Evolutionary conservation across 1,140 invertebrate species (phyloP).

Genomic region (Neodiprion virginianus): DNA sequence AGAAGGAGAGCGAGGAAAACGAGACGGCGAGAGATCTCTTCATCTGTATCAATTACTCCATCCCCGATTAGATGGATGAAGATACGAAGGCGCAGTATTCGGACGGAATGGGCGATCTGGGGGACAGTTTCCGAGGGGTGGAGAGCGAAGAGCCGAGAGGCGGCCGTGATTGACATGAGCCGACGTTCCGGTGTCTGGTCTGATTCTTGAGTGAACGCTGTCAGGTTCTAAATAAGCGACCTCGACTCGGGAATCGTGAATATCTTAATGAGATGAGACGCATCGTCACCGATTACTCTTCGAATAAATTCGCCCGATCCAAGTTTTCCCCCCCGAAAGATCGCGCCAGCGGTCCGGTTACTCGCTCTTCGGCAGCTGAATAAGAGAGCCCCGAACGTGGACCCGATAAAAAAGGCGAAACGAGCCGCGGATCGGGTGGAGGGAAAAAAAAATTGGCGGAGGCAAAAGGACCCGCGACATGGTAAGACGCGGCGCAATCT

Average conservation of each 20-base stretch:
- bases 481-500: constrained; percentile 60
- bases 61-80: constrained; percentile 60
- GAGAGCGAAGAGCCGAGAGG: constrained; percentile 21
- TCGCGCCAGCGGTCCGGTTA: too few relatives aligned
- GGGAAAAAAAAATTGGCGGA: constrained; percentile 29
- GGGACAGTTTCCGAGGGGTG: neutral
- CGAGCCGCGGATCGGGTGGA: too few relatives aligned
- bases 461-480: constrained; percentile 53
- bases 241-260: constrained; percentile 37
- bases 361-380: too few relatives aligned
- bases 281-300: neutral
- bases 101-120: neutral
- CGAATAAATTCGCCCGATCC: neutral
- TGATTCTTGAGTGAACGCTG: constrained; percentile 62
- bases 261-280: constrained; percentile 58
- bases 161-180: constrained; percentile 58
- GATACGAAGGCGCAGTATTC: constrained; percentile 43
- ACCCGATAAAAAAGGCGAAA: too few relatives aligned
- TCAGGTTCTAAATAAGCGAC: constrained; percentile 57
- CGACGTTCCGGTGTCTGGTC: constrained; percentile 42
- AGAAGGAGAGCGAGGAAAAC: neutral
- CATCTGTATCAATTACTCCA: constrained; percentile 63
- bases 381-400: too few relatives aligned
- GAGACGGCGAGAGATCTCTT: constrained; percentile 53
- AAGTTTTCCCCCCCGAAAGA: neutral